Evolutionary conservation across 2,113 vertebrate genomes (phyloP), one percentile per base, ranked within the genome.

Genomic region (Cariama cristata): DNA sequence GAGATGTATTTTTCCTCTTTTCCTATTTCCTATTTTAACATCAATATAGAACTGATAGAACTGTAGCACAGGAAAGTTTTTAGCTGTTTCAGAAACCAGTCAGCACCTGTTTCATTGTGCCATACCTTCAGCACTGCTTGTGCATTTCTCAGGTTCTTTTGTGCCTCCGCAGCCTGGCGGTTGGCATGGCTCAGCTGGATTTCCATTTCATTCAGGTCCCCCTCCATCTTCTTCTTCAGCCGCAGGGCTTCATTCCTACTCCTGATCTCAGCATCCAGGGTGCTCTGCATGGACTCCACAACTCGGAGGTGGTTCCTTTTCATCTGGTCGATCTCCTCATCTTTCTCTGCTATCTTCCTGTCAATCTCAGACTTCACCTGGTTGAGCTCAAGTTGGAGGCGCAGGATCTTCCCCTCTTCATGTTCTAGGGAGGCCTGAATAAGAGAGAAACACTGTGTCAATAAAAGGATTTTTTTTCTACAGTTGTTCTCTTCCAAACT

Each of bases 351-450:
- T 45, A 75, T 58, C 72, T 75, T 75, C 40, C 72, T 58, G 72
- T 75, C 72, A 58, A 75, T 58, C 53, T 75, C 72, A 14, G 72
- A 45, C 23, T 75, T 75, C 22, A 75, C 55, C 17, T 75, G 72
- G 53, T 72, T 72, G 35, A 72, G 38, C 38, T 38, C 38, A 38
- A 38, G 38, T 38, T 38, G 38, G 38, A 38, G 38, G 38, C 38
- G 38, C 35, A 72, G 69, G 69, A 72, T 99, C 93, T 99, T 99
- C 96, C 99, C 99, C 98, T 99, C 99, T 99, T 79, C 75, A 33
- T 79, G 75, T 62, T 79, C 75, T 3, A 77, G 15, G 47, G 71
- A 73, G 12, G 71, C 71, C 35, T 63, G 26, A 40, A 27, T 40
- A 62, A 63, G 27, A 27, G 40, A 19, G 24, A 9, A 63, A 40